Conservation (phyloP, 37 sponge, comb jelly and placozoan species). For the Lycopodina hypogea region DNA sequence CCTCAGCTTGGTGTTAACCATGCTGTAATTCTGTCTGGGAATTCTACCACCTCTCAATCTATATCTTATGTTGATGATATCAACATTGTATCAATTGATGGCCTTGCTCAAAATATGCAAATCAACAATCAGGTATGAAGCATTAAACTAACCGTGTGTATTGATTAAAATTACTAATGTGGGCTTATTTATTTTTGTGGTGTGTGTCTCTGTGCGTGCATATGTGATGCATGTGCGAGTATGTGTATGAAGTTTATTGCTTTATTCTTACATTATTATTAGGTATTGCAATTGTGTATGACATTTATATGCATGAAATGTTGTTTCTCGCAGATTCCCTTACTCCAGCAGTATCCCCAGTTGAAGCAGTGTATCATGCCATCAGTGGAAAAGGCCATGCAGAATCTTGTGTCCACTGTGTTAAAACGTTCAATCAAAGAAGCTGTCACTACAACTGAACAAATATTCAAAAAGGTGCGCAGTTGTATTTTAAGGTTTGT, state of each 20-base stretch:
- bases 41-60: conserved; percentile 47
- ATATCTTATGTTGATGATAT: conserved; percentile 61
- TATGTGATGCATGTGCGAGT: too few species aligned
- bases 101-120: conserved; percentile 64
- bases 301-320: not conserved
- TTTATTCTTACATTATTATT: too few species aligned
- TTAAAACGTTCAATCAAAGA: conserved; percentile 93
- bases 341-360: conserved; percentile 87
- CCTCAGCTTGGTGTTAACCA: not conserved
- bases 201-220: too few species aligned
- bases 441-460: conserved; percentile 92
- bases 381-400: conserved; percentile 88
- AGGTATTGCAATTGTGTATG: too few species aligned
- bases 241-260: too few species aligned
- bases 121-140: conserved; percentile 72
- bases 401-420: conserved; percentile 83
- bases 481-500: not conserved
- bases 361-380: conserved; percentile 78
- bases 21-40: not conserved
- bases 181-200: too few species aligned
- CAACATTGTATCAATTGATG: conserved; percentile 47
- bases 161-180: too few species aligned
- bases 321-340: conserved; percentile 50
- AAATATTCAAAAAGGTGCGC: conserved; percentile 89
- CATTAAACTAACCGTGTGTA: too few species aligned